Base-by-base conservation (phyloP, 2,888 invertebrate genomes). In the Celastrina argiolus region DNA sequence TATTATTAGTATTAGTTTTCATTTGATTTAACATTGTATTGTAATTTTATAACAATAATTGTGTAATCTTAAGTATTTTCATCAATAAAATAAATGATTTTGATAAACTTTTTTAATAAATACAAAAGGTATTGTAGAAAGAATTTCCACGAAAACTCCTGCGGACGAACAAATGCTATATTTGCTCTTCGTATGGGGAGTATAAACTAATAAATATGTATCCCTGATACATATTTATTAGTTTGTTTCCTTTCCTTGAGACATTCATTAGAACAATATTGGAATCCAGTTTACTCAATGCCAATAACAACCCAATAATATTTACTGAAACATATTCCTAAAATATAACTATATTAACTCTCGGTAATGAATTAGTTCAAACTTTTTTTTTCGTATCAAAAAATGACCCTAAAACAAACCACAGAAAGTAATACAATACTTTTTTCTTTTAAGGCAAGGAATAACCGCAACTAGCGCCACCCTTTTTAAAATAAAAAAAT, bases 141-240 rank as follows among this genome's bases (percentile, higher is more conserved):
- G 31, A 26, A 8, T 56, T 56, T 56, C n/a, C n/a, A 1, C 56
- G n/a, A 58, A 58, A 28, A 31, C n/a, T n/a, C 16, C n/a, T 12
- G 6, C 39, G 22, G 26, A 28, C 28, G 26, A 56, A 56, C 56
- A 26, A 56, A 56, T 26, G 2, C 61, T 12, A 39, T 22, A 39
- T 61, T 16, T 31, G 36, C 18, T 18, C 14, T 36, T 14, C 61
- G 36, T 36, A 61, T 61, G 18, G 14, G 22, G 6, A n/a, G n/a
- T n/a, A n/a, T n/a, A n/a, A n/a, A n/a, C n/a, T n/a, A n/a, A n/a
- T n/a, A n/a, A n/a, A n/a, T n/a, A n/a, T n/a, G n/a, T n/a, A n/a
- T n/a, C 22, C 36, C 61, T 36, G 22, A 39, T 61, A 61, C 18
- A 61, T 39, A 61, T 61, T 61, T 61, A 61, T 61, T 61, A 61